phyloP scores from a whole-genome alignment of 1,140 invertebrate genomes.

The Zaprionus capensis region DNA sequence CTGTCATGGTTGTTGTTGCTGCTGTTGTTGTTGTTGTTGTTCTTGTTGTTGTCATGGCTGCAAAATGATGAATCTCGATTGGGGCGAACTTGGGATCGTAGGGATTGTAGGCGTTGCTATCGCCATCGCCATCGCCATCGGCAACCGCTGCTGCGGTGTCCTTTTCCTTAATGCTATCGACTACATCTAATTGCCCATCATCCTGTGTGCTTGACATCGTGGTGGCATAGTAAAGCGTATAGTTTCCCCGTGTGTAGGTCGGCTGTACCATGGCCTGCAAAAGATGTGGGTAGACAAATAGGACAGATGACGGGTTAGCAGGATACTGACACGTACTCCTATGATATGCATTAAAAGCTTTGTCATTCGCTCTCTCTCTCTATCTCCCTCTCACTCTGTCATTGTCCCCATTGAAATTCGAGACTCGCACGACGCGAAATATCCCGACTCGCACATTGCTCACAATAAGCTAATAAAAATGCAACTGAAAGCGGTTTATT shows the following conservation, averaged over 20 bases:
- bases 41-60: conserved; percentile 46
- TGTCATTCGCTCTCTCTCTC: conserved; percentile 13
- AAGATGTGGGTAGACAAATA: conserved; percentile 11
- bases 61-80: conserved; percentile 61
- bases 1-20: conserved; percentile 31
- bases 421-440: conserved; percentile 44
- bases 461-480: conserved; percentile 78
- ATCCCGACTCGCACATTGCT: conserved; percentile 57
- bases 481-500: conserved; percentile 76
- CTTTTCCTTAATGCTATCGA: conserved; percentile 67
- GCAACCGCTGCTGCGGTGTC: conserved; percentile 12
- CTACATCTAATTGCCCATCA: conserved; percentile 71
- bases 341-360: conserved; percentile 20
- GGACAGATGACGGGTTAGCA: conserved; percentile 3
- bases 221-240: conserved; percentile 82
- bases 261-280: conserved; percentile 71
- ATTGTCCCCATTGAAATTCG: conserved; percentile 65
- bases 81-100: conserved; percentile 74
- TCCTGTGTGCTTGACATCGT: conserved; percentile 75
- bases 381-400: not conserved
- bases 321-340: not conserved
- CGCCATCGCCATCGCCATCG: conserved; percentile 18
- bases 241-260: conserved; percentile 81
- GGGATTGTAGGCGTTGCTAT: conserved; percentile 71
- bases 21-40: conserved; percentile 31